Base-by-base conservation (phyloP, 2,888 invertebrate genomes). In the Sericinus montela region DNA sequence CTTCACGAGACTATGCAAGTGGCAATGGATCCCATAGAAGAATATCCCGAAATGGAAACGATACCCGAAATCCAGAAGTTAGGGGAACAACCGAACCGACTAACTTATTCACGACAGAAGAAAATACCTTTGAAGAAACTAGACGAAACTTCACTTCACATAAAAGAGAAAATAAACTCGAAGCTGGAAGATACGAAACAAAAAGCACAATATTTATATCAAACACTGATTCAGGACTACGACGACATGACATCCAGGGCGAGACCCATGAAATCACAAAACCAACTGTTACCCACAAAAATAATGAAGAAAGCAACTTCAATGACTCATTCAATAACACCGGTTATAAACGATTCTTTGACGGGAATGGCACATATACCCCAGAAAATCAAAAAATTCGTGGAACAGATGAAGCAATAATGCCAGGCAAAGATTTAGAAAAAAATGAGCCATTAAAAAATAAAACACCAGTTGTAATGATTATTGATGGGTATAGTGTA, bases 401-500 rank as follows among this genome's bases (percentile, higher is more conserved):
- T 86, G 36, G 70, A 78, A 56, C 72, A 80, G 53, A 80, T 85
- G 73, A 81, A 79, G 62, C 74, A 77, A 51, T 81, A 57, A 76
- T 55, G 46, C 49, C 60, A 36, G 57, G 58, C 16, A 51, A 62
- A 16, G 61, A 55, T 32, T 51, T 60, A 32, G 55, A 42, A 9
- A 32, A 39, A 35, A 45, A 11, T 23, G 30, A 25, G 16, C 40
- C 40, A 38, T 53, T 62, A 9, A 65, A 62, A 38, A 69, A 67
- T 38, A 72, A 72, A 30, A 47, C 57, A 13, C 69, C 75, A 36
- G 64, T 75, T 37, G 79, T 87, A 5, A 75, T 78, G 51, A 87
- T 88, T 40, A 76, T 77, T 60, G 88, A 86, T 63, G 87, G 88
- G 6, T 88, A 88, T 52, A 88, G 88, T 62, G 72, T 83, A 39